Evolutionary conservation across 1,140 invertebrate genomes (phyloP).

Genomic region (Semibalanus balanoides): DNA sequence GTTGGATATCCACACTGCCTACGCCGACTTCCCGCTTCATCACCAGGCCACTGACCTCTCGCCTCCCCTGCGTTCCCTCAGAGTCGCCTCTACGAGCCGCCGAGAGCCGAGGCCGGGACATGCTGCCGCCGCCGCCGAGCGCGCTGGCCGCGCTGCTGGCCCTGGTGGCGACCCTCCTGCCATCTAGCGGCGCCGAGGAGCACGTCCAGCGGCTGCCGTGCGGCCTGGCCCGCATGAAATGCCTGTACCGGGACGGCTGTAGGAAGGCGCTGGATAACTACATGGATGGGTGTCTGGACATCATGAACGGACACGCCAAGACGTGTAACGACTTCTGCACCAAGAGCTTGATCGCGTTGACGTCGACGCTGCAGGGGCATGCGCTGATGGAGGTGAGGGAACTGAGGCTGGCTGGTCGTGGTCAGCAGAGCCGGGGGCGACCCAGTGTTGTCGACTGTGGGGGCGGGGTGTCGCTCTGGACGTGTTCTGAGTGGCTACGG

Average conservation of each 20-base stretch:
- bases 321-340: conserved; percentile 52
- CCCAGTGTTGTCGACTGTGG: no score
- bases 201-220: neutral
- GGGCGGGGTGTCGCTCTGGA: no score
- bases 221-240: neutral
- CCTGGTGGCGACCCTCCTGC: neutral
- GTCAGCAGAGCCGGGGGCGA: no score
- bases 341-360: conserved; percentile 56
- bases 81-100: no score
- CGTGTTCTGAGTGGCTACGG: no score
- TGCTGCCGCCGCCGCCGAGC: no score
- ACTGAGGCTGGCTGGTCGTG: no score
- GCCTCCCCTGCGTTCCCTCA: no score
- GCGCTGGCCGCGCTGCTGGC: neutral
- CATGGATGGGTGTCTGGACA: conserved; percentile 49
- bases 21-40: no score
- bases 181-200: neutral
- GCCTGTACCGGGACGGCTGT: neutral
- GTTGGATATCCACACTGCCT: no score
- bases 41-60: no score
- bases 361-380: conserved; percentile 58
- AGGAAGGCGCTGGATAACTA: conserved; percentile 37
- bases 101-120: no score
- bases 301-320: conserved; percentile 33
- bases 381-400: conserved; percentile 52